Base-by-base conservation (phyloP, 2,888 invertebrate genomes). In the Lacanobia oleracea region DNA sequence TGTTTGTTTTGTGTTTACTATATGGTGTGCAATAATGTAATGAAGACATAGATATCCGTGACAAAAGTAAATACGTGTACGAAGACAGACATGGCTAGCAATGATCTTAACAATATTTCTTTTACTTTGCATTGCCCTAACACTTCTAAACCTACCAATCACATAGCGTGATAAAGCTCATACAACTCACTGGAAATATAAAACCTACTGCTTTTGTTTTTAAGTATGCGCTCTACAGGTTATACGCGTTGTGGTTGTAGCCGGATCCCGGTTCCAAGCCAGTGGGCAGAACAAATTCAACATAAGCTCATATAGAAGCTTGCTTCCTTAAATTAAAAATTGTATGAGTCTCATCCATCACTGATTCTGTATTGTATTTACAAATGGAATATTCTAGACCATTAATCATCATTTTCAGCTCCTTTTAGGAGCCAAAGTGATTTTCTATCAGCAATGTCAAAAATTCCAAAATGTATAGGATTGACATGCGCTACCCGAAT, bases 261-360 rank as follows among this genome's bases (percentile, higher is more conserved):
- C n/a, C 59, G 66, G 73, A 54, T 72, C 72, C 63, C 63, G 18
- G 79, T 79, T 83, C 72, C 74, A 40, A 79, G 37, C 68, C 75
- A 76, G 45, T 83, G 81, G 54, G 63, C 76, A 64, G 79, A 67
- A 83, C 77, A 68, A 65, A 72, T 67, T 74, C 57, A 72, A 74
- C 71, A 73, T 33, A 66, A 65, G 62, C 70, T 65, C 45, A 64
- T 59, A 51, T 21, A 63, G 59, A 21, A 54, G 68, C 51, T 63
- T 63, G 71, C 27, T 60, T 53, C 56, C 63, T 71, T 72, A 61
- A 72, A 80, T 80, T 77, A 62, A 67, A 77, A 77, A 66, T 23
- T 1, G 70, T 61, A 14, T 18, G 14, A 71, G 62, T 43, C 53
- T 73, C 54, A 48, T 65, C 53, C 54, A 48, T 65, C 53, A 45